These are phyloP conservation scores for Taxidea taxus DNA, from an alignment of 2,113 vertebrate genomes.

Conservation along the genomic window DNA sequence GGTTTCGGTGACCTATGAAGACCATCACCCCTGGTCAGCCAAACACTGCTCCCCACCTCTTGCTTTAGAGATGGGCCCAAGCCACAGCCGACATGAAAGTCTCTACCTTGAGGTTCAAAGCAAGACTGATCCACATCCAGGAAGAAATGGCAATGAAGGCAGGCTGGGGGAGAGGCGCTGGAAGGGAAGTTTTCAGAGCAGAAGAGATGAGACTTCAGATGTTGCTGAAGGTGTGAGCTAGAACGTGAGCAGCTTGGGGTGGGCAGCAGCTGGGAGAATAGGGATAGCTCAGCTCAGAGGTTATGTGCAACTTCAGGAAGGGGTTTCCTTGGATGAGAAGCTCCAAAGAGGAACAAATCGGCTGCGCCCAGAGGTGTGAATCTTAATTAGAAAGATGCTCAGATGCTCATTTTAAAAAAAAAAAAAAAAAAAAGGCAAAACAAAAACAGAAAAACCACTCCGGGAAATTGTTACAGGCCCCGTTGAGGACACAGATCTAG, in stretches of 20 bases:
- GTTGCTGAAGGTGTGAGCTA: neutral
- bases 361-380: neutral
- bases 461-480: neutral
- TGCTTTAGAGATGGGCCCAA: neutral
- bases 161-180: neutral
- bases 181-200: neutral
- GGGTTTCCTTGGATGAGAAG: neutral
- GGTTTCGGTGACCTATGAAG: constrained; percentile 26
- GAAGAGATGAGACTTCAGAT: neutral
- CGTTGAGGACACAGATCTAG: neutral
- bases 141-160: neutral
- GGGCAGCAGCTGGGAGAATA: neutral
- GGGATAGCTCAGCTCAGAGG: neutral
- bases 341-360: neutral
- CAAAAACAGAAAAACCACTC: neutral
- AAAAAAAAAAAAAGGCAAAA: neutral
- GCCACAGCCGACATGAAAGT: neutral
- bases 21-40: constrained; percentile 25
- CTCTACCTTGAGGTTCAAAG: neutral
- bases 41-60: constrained; percentile 3
- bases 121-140: neutral
- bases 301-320: neutral
- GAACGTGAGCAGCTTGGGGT: neutral
- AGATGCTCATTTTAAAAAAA: neutral
- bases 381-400: neutral